Base-by-base conservation (phyloP, 2,113 vertebrate species). In the Gasterosteus aculeatus region DNA sequence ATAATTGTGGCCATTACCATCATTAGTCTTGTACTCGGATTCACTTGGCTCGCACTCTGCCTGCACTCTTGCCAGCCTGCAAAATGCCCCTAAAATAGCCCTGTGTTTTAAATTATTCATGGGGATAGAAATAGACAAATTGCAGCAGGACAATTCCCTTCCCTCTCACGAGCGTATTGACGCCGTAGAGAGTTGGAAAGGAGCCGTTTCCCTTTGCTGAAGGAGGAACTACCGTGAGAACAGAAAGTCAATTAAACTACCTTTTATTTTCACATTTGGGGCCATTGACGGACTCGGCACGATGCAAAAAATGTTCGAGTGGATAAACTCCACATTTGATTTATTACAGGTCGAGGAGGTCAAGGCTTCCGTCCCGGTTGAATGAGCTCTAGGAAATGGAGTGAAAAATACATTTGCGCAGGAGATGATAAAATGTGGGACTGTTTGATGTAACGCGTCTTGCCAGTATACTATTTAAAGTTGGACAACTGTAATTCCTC, bases 41-140 rank as follows among this genome's bases (percentile, higher is more conserved):
- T 84, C 81, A 75, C 69, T 84, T 84, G 86, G 81, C 76, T 80
- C 78, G 66, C 61, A 69, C 80, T 80, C 72, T 33, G 76, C 78
- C 78, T 22, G 49, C 85, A 39, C 63, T 82, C 68, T 74, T 83
- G 85, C 87, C 85, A 89, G 75, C 78, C 85, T 61, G 60, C 77
- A 81, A 72, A 89, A 81, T 85, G 76, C 51, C 84, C 84, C 83
- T 70, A 72, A 92, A 92, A 91, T 92, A 92, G 87, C 80, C 74
- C 41, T 7, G 41, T 38, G 64, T 82, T 87, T 85, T 92, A 86
- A 91, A 92, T 92, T 89, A 92, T 92, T 80, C 89, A 92, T 88
- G 65, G 47, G 44, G 85, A 86, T 72, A 69, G 82, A 88, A 91
- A 88, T 85, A 91, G 84, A 88, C 41, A 72, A 84, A 82, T 80